Conservation (phyloP, 1,140 invertebrate genomes). For the Lepidotrigona ventralis region DNA sequence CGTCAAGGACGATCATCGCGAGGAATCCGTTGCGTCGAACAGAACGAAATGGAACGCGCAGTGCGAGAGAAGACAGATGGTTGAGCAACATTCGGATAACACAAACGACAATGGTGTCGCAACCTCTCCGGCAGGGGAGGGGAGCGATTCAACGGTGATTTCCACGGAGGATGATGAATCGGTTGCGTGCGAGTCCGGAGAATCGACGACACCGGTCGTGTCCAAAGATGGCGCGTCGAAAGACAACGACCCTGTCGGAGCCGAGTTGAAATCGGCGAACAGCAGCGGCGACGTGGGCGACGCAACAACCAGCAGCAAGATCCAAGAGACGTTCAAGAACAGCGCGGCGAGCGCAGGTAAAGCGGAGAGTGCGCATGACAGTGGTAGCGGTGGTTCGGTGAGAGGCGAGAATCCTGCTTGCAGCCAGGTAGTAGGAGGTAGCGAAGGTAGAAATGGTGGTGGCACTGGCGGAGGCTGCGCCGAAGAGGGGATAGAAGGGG, state of each 20-base stretch:
- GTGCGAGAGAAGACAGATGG: not conserved
- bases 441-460: conserved; percentile 78
- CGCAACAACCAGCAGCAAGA: conserved; percentile 64
- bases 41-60: conserved; percentile 23
- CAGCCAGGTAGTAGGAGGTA: conserved; percentile 78
- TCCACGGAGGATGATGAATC: conserved; percentile 25
- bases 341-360: conserved; percentile 42
- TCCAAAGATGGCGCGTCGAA: conserved; percentile 30
- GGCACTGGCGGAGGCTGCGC: conserved; percentile 77
- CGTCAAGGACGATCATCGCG: conserved; percentile 22
- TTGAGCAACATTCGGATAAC: conserved; percentile 9
- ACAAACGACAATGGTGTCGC: not conserved
- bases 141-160: conserved; percentile 16
- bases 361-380: conserved; percentile 64
- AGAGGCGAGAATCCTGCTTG: conserved; percentile 74
- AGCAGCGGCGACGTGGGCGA: conserved; percentile 53
- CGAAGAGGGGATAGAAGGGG: conserved; percentile 79
- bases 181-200: conserved; percentile 29
- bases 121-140: not conserved
- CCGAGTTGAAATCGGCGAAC: conserved; percentile 61
- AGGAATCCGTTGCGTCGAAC: conserved; percentile 26
- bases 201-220: not conserved
- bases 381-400: conserved; percentile 68
- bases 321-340: conserved; percentile 70
- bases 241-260: conserved; percentile 55